Percentiles rank a stretch among this genome's conserved stretches.
Evolutionary conservation across 2,888 invertebrate genomes (phyloP).

Genomic region (Alviniconcha strummeri): DNA sequence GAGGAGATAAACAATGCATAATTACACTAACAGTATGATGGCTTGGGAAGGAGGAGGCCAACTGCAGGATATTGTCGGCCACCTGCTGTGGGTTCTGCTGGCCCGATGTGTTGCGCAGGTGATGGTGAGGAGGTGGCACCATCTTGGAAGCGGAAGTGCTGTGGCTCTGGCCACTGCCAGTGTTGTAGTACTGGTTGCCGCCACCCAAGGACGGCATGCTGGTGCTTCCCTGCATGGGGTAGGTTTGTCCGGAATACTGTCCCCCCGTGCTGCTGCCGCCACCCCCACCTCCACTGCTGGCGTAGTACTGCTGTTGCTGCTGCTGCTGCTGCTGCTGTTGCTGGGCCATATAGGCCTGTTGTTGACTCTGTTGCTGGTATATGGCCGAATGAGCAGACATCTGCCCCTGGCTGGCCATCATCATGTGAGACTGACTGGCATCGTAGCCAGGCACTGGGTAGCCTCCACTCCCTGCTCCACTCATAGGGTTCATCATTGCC

Average conservation of each 20-base stretch:
- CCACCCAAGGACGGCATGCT: constrained; percentile 27
- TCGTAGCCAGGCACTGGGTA: constrained; percentile 25
- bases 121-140: constrained; percentile 44
- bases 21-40: constrained; percentile 53
- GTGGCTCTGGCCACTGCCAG: constrained; percentile 8
- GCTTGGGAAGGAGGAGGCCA: constrained; percentile 63
- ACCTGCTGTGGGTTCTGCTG: constrained; percentile 68
- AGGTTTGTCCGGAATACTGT: constrained; percentile 27
- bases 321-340: constrained; percentile 38
- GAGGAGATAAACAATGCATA: not conserved
- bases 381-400: constrained; percentile 22
- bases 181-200: constrained; percentile 23
- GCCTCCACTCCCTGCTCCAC: not conserved
- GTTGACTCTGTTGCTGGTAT: constrained; percentile 31
- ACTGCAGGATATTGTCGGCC: constrained; percentile 70
- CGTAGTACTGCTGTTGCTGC: constrained; percentile 27
- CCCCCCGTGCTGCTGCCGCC: constrained; percentile 8
- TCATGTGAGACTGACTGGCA: constrained; percentile 32
- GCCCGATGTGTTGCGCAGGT: constrained; percentile 41
- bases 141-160: constrained; percentile 25
- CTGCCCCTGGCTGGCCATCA: constrained; percentile 35
- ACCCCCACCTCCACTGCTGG: constrained; percentile 13
- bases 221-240: constrained; percentile 33
- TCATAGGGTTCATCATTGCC: constrained; percentile 32
- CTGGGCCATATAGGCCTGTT: constrained; percentile 31